Evolutionary conservation across 2,888 invertebrate species (phyloP), one percentile per base, ranked within the genome.

Genomic region (Hermodice carunculata): DNA sequence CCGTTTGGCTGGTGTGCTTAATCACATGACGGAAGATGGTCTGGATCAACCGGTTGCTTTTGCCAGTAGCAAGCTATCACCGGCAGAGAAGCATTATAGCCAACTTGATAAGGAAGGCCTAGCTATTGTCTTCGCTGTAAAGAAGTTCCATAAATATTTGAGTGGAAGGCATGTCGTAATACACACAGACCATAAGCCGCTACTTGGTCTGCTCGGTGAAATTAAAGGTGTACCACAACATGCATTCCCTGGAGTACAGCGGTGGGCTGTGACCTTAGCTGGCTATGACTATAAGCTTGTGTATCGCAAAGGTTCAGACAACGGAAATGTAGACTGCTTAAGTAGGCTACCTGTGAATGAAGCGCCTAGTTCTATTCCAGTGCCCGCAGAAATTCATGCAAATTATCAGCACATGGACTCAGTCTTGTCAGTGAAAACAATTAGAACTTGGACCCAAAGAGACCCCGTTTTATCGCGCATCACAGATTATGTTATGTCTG

Each of bases 81-180:
- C 31, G 17, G 46, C 62, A 31, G 62, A 62, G 24, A 19, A 46
- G 40, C 56, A 56, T 28, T 62, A 62, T 28, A n/a, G 44, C 4
- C 42, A 40, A 26, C 24, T 62, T 34, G 48, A 62, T 28, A 43
- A 26, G 5, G 62, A 62, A 57, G 62, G 28, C 1, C 17, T 57
- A 22, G 56, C 26, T 29, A 32, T 56, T 0, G 24, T 62, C 14
- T 62, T 49, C n/a, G 57, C 48, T 22, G 44, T 56, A 5, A 46
- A 44, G 31, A 22, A 49, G 37, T 53, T 56, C 22, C 34, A 56
- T 28, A 6, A 48, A 5, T 62, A 32, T 37, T 22, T 62, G 40
- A 48, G 31, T 34, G 62, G 49, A 8, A 34, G 48, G 29, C 31
- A 48, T 4, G 56, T 62, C 28, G 22, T 11, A n/a, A 32, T 62